Evolutionary conservation across 1,140 invertebrate genomes (phyloP).

Genomic region (Lucilia sericata): DNA sequence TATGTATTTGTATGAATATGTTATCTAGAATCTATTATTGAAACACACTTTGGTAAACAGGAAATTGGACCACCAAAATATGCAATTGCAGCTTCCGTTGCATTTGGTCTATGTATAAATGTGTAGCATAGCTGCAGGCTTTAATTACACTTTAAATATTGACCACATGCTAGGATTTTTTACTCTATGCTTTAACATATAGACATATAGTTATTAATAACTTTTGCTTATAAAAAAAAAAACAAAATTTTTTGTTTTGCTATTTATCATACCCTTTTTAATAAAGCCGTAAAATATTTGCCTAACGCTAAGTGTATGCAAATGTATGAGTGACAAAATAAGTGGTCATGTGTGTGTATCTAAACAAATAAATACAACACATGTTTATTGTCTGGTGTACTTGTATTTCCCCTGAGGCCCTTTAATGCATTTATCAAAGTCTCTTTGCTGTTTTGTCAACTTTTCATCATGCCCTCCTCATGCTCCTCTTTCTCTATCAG

Average conservation of each 20-base stretch:
- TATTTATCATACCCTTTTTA: not conserved
- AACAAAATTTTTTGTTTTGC: too few relatives aligned
- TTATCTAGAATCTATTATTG: not conserved
- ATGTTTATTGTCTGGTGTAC: slow-evolving; percentile 34
- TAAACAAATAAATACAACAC: slow-evolving; percentile 40
- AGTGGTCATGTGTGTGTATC: slow-evolving; percentile 35
- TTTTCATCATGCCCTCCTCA: slow-evolving; percentile 7
- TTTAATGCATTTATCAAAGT: slow-evolving; percentile 38
- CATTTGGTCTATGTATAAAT: not conserved
- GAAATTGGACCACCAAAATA: slow-evolving; percentile 41
- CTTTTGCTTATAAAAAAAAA: not conserved
- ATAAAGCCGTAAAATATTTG: not conserved
- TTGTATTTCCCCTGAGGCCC: slow-evolving; percentile 32
- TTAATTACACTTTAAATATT: slow-evolving; percentile 49
- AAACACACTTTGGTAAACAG: slow-evolving; percentile 43
- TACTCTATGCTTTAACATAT: not conserved
- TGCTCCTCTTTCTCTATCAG: not conserved
- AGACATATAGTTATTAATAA: slow-evolving; percentile 36
- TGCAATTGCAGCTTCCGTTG: slow-evolving; percentile 45
- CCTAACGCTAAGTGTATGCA: too few relatives aligned
- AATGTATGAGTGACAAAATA: not conserved
- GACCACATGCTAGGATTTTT: slow-evolving; percentile 49
- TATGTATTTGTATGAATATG: not conserved
- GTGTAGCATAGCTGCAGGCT: slow-evolving; percentile 44
- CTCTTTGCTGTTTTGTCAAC: slow-evolving; percentile 42